phyloP scores from a whole-genome alignment of 64 coral and sea anemone species.

The Anthopleura sola region DNA sequence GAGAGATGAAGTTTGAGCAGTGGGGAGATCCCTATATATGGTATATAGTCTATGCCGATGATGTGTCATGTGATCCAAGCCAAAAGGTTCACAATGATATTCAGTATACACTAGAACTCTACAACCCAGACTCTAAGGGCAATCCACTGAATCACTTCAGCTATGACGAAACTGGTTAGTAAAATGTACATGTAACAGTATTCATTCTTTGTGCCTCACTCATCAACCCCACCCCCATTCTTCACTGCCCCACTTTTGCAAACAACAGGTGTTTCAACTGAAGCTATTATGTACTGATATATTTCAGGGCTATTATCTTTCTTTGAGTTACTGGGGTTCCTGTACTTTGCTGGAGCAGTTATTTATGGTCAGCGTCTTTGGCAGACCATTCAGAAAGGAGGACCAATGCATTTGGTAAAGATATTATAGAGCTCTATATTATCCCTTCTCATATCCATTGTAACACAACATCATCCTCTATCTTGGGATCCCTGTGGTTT shows the following conservation, averaged over 20 bases:
- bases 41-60: slow-evolving; percentile 87
- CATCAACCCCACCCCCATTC: background rate
- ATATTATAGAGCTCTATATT: background rate
- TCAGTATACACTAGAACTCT: slow-evolving; percentile 63
- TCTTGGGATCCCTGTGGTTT: background rate
- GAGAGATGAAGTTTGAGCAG: slow-evolving; percentile 68
- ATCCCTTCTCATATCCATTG: background rate
- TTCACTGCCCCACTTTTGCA: background rate
- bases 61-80: slow-evolving; percentile 82
- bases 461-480: too few relatives aligned
- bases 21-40: slow-evolving; percentile 78
- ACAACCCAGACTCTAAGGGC: slow-evolving; percentile 82
- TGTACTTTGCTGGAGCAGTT: slow-evolving; percentile 83
- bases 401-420: slow-evolving; percentile 93
- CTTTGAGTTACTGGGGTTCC: slow-evolving; percentile 79
- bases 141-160: slow-evolving; percentile 84
- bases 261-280: background rate
- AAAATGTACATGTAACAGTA: background rate
- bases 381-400: slow-evolving; percentile 95
- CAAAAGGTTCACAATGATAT: slow-evolving; percentile 52
- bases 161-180: slow-evolving; percentile 86
- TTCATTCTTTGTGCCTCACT: background rate
- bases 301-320: slow-evolving; percentile 73
- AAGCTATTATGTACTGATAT: background rate
- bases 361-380: slow-evolving; percentile 93